Evolutionary conservation across 2,888 invertebrate species (phyloP), one percentile per base, ranked within the genome.

Genomic region (Macaria liturata): DNA sequence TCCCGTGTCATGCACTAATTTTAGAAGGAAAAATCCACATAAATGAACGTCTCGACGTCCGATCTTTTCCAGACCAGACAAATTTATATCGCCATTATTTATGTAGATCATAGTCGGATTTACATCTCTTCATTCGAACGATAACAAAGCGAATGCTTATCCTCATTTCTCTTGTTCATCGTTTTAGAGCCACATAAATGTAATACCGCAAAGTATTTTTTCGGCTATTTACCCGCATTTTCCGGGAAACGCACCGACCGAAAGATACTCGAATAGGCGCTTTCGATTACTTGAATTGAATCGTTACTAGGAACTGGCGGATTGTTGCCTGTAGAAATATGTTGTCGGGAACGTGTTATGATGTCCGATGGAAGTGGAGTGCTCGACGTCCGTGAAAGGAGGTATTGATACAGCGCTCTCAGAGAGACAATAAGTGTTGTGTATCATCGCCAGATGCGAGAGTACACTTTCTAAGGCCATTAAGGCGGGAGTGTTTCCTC

Each of bases 1-100:
- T 84, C 81, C 74, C 73, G 69, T 81, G 80, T 78, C 82, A 75
- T 74, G 75, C 74, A 82, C 83, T 84, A 82, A 83, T 81, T 83
- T 83, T 83, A 84, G 83, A 83, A 80, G 9, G 44, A 44, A 5
- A 77, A 82, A 78, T 74, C 76, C 72, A 39, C 32, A 70, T 75
- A 75, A 75, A 74, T 76, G 72, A 75, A 70, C 62, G 69, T 65
- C 56, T 71, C 66, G 68, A 49, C 49, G 66, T 43, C 69, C 34
- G 34, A 37, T 6, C 7, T 37, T 37, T 37, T 37, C 2, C 34
- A 37, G 34, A 37, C 34, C 7, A 6, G 34, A 7, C 34, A 37
- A 20, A 20, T 37, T 6, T 37, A 6, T 37, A 37, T 37, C 34
- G 7, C 34, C 34, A 37, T 37, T 3, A 37, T 37, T 4, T 67